Percentiles rank a stretch among this genome's conserved stretches.
phyloP scores from a whole-genome alignment of 2,797 vertebrate species.

The Poeciliopsis gracilis region DNA sequence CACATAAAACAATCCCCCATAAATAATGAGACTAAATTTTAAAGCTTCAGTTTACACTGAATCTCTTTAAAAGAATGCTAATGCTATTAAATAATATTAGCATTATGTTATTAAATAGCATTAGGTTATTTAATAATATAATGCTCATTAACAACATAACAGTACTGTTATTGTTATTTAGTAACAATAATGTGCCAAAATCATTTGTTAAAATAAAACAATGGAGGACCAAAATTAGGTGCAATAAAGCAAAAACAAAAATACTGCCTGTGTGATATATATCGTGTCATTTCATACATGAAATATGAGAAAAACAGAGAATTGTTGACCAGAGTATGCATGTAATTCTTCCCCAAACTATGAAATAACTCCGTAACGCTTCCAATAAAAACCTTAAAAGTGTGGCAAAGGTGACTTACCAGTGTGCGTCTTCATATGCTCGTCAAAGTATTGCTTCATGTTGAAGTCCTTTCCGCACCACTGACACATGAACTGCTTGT shows the following conservation, averaged over 20 bases:
- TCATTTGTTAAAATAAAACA: not conserved
- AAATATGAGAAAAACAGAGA: not conserved
- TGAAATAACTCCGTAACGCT: not conserved
- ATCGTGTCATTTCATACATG: not conserved
- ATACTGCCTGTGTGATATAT: not conserved
- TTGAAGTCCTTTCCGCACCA: slow-evolving; percentile 99
- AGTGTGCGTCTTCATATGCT: slow-evolving; percentile 99
- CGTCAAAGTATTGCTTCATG: slow-evolving; percentile 99
- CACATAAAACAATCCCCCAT: not conserved
- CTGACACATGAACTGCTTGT: slow-evolving; percentile 99
- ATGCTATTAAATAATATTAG: not conserved
- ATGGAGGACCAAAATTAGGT: not conserved
- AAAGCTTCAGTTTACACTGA: not conserved
- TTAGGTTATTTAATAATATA: too few species aligned
- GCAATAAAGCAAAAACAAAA: not conserved
- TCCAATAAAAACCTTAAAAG: not conserved
- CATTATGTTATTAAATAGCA: too few species aligned
- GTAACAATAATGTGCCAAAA: not conserved
- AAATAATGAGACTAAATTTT: not conserved
- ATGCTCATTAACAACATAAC: too few species aligned
- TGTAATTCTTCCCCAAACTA: not conserved
- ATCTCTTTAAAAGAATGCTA: not conserved
- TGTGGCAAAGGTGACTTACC: slow-evolving; percentile 78
- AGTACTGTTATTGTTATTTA: not conserved
- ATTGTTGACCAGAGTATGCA: not conserved